Evolutionary conservation across 2,113 vertebrate species (phyloP).

Genomic region (Pimephales promelas): DNA sequence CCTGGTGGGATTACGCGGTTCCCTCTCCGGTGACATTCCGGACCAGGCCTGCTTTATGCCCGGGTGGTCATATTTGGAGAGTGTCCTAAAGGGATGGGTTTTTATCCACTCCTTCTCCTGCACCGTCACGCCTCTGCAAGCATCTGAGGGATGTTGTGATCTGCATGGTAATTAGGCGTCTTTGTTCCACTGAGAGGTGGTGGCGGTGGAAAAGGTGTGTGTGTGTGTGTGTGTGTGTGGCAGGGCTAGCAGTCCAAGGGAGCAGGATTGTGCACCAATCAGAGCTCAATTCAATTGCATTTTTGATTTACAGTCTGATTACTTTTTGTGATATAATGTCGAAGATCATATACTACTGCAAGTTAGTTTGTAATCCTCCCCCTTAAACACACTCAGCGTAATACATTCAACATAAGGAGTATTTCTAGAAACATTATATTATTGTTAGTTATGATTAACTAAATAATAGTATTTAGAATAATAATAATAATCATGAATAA

Average conservation of each 20-base stretch:
- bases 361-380: too few relatives aligned
- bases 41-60: slow-evolving; percentile 76
- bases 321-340: too few relatives aligned
- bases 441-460: too few relatives aligned
- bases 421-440: too few relatives aligned
- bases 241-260: slow-evolving; percentile 52
- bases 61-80: slow-evolving; percentile 84
- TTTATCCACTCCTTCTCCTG: background rate
- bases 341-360: too few relatives aligned
- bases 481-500: too few relatives aligned
- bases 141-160: slow-evolving; percentile 84
- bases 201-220: slow-evolving; percentile 37
- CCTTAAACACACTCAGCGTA: too few relatives aligned
- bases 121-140: slow-evolving; percentile 81
- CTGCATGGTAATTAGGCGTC: slow-evolving; percentile 85
- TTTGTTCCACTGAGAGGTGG: slow-evolving; percentile 77
- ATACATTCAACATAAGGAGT: too few relatives aligned
- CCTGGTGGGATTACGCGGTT: slow-evolving; percentile 40
- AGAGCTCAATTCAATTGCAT: background rate
- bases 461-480: too few relatives aligned
- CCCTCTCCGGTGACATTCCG: slow-evolving; percentile 40
- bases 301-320: background rate
- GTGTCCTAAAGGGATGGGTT: slow-evolving; percentile 67
- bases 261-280: background rate
- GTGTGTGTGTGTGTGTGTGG: background rate